These are phyloP conservation scores for Antitype chi DNA, from an alignment of 2,888 invertebrate genomes.

Conservation along the genomic window DNA sequence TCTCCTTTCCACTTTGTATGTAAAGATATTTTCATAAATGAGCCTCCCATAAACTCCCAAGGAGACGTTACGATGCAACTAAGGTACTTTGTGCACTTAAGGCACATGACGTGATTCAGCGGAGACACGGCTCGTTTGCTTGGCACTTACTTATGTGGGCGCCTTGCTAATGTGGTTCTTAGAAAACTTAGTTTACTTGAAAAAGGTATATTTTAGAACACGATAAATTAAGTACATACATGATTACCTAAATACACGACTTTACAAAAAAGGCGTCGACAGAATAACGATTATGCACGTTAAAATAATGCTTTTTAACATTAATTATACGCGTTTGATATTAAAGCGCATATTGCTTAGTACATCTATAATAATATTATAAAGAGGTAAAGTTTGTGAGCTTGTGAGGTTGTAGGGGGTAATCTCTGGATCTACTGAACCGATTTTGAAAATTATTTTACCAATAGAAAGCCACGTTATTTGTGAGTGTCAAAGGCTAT, in stretches of 20 bases:
- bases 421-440: no score
- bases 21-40: neutral
- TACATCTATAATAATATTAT: no score
- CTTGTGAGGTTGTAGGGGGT: no score
- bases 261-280: neutral
- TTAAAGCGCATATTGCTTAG: neutral
- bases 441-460: no score
- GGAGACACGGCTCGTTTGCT: constrained; percentile 23
- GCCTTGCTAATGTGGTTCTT: constrained; percentile 18
- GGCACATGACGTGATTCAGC: constrained; percentile 19
- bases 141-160: constrained; percentile 32
- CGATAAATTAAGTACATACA: neutral
- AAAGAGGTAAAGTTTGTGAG: no score
- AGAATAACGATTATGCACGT: neutral
- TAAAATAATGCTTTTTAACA: neutral
- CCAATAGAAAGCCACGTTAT: no score
- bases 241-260: neutral
- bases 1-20: no score
- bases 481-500: no score
- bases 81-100: constrained; percentile 35
- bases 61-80: constrained; percentile 10
- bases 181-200: constrained; percentile 2
- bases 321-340: neutral
- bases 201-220: neutral
- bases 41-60: neutral